Percentiles rank a stretch among this genome's conserved stretches.
These are phyloP conservation scores for Monodelphis domestica DNA, from an alignment of 2,797 vertebrate species.

Conservation along the genomic window DNA sequence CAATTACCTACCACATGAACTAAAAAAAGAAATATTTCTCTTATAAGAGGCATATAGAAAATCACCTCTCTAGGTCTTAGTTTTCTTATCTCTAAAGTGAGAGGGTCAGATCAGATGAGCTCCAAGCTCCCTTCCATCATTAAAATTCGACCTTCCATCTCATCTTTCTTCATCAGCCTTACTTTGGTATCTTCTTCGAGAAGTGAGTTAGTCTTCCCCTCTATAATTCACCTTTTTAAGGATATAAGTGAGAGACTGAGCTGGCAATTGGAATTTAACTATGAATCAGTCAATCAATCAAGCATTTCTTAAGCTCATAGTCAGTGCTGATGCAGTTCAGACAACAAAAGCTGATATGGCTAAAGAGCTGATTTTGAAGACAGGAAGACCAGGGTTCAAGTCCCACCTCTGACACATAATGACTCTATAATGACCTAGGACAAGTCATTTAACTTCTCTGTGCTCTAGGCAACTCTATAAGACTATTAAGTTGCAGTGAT, in stretches of 20 bases:
- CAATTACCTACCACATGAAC: neutral
- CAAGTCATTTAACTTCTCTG: neutral
- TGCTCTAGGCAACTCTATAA: neutral
- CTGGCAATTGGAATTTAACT: neutral
- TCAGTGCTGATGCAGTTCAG: neutral
- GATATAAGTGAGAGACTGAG: neutral
- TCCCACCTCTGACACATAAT: neutral
- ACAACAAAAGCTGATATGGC: neutral
- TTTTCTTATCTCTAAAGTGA: neutral
- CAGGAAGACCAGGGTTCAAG: neutral
- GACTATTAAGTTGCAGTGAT: neutral
- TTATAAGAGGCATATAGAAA: neutral
- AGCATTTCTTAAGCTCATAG: neutral
- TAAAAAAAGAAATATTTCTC: neutral
- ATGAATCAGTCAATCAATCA: neutral
- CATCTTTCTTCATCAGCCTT: neutral
- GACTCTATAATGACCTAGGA: neutral
- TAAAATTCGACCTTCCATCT: neutral
- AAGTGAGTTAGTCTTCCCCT: neutral
- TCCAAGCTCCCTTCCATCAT: neutral
- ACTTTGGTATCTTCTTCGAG: neutral
- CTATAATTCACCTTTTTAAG: fast-evolving
- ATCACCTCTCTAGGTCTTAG: neutral
- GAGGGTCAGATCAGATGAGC: neutral
- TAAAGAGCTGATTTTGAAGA: neutral